Base-by-base conservation (phyloP, 2,113 vertebrate species). In the Parotia lawesii region DNA sequence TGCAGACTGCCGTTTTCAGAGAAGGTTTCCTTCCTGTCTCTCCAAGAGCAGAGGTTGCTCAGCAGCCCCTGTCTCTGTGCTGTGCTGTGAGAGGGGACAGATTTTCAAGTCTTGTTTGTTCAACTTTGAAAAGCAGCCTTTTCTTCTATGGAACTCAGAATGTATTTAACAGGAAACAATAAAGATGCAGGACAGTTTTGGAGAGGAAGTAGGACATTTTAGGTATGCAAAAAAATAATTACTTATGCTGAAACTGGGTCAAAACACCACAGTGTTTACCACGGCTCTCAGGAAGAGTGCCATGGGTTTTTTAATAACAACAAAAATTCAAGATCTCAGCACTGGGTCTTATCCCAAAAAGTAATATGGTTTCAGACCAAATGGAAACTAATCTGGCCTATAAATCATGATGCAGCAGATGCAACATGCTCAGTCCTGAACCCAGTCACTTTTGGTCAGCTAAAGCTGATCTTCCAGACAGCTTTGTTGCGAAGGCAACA, bases 281-380 rank as follows among this genome's bases (percentile, higher is more conserved):
- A 91, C 17, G 0, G 17, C 75, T 75, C 58, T 76, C 82, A 95
- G 92, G 85, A 96, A 91, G 44, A 85, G 42, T 80, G 87, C 87
- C 85, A 91, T 44, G 62, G 54, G 57, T 66, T 85, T 96, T 95
- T 87, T 94, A 87, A 87, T 92, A 93, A 81, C 1, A 47, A 72
- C 57, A 93, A 91, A 93, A 96, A 94, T 92, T 94, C 80, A 79
- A 72, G 45, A 85, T 11, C 70, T 95, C 95, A 96, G 91, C 91
- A 65, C 10, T 92, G 87, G 72, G 91, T 92, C 89, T 84, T 54
- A 91, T 96, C 81, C 77, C 87, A 79, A 93, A 81, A 89, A 76
- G n/a, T 47, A 85, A 89, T 73, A 82, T 2, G 2, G 38, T 94
- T 96, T 94, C 74, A 93, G 57, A 75, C 35, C 81, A 85, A 94